Base-by-base conservation (phyloP, 2,797 vertebrate genomes). In the Gastrophryne carolinensis region DNA sequence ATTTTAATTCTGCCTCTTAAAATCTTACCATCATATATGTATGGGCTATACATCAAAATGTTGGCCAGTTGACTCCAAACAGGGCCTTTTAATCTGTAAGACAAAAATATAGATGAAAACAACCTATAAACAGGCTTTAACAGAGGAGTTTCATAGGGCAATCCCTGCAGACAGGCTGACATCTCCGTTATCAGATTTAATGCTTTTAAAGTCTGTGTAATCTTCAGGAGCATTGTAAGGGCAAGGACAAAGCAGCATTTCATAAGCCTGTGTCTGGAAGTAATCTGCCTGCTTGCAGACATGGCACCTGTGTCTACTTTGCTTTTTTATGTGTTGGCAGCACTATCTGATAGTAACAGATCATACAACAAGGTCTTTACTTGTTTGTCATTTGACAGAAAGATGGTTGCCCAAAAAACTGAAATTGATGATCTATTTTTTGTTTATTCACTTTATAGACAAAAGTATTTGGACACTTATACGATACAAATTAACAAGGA, bases 151-250 rank as follows among this genome's bases (percentile, higher is more conserved):
- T 56, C 73, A 69, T 34, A 69, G 64, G 64, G 73, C 73, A 49
- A 58, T 75, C 56, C 73, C 64, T 68, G 27, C 73, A 75, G 73
- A 75, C 73, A 39, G 73, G 21, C 53, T 75, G 64, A 75, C 29
- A 64, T 50, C 64, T 61, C 12, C 73, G 60, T 68, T 44, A 68
- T 49, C 62, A 60, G 73, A 56, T 37, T 75, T 75, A 75, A 75
- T 47, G 17, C 60, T 56, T 29, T 50, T 63, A 72, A 72, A 72
- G 70, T 75, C 73, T 58, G 24, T 52, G 64, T 75, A 75, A 75
- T 75, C 73, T 69, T 60, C 15, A 67, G 60, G 71, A 63, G 72
- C 63, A 75, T 75, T 49, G 49, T 66, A 29, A 75, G 73, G 73
- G 64, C 73, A 75, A 75, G 73, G 73, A 62, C 73, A 68, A 39